Conservation (phyloP, 2,113 vertebrate genomes). For the Otus sunia region DNA sequence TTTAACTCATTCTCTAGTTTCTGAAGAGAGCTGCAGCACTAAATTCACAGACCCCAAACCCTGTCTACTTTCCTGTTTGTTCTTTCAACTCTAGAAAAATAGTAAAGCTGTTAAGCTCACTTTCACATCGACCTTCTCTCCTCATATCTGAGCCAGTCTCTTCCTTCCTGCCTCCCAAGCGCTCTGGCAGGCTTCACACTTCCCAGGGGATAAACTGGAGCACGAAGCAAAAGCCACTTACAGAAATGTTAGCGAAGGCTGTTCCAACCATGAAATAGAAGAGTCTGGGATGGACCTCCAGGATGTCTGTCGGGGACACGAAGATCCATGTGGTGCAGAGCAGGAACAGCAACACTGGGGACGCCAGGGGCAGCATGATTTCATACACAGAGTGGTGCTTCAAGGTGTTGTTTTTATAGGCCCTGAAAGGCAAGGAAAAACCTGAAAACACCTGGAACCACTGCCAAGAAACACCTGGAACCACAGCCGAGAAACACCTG, state of each 20-base stretch:
- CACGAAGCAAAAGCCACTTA: conserved; percentile 66
- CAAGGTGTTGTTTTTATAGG: conserved; percentile 83
- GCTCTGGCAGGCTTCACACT: background rate
- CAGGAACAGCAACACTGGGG: conserved; percentile 88
- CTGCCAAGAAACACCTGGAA: background rate
- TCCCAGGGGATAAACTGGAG: background rate
- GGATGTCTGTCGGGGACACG: conserved; percentile 82
- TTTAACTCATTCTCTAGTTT: background rate
- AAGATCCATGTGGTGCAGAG: conserved; percentile 88
- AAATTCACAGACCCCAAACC: background rate
- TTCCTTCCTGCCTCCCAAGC: background rate
- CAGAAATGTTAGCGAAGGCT: conserved; percentile 93
- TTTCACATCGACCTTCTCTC: background rate
- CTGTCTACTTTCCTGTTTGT: background rate
- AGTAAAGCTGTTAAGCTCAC: background rate
- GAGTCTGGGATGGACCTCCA: conserved; percentile 87
- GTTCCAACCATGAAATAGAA: conserved; percentile 98
- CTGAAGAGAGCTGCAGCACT: background rate
- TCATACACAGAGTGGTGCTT: conserved; percentile 91
- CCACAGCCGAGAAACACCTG: background rate
- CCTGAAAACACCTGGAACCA: background rate
- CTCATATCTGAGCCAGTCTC: background rate
- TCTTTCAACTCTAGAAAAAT: background rate
- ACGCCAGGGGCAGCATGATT: conserved; percentile 89
- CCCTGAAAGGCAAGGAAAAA: conserved; percentile 72